A percentile compares a stretch with the other conserved stretches of the same genome.
These are phyloP conservation scores for Diarsia rubi DNA, from an alignment of 2,888 invertebrate species.

Conservation along the genomic window DNA sequence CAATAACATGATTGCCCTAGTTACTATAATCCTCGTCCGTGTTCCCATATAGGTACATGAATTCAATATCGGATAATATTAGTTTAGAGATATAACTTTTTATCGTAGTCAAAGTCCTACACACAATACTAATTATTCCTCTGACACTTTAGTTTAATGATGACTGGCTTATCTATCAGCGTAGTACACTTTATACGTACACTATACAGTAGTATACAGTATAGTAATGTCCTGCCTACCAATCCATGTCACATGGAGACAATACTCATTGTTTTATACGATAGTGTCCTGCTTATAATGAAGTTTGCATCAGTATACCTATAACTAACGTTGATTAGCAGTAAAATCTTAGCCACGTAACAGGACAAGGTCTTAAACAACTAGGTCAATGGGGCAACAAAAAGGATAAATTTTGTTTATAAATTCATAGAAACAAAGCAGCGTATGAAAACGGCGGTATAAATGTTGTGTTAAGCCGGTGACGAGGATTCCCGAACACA, in stretches of 20 bases:
- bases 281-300: conserved; percentile 1
- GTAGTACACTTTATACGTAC: neutral
- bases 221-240: neutral
- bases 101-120: conserved; percentile 10
- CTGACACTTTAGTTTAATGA: neutral
- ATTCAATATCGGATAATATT: too few species aligned
- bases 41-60: conserved; percentile 1
- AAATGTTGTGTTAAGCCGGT: conserved; percentile 58
- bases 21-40: conserved; percentile 11
- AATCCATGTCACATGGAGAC: conserved; percentile 15
- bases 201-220: neutral
- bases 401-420: conserved; percentile 35
- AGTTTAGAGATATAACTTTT: neutral
- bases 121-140: neutral
- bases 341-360: conserved; percentile 19
- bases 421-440: conserved; percentile 27
- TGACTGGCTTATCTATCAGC: conserved; percentile 11
- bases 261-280: conserved; percentile 16
- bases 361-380: conserved; percentile 31
- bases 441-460: conserved; percentile 34
- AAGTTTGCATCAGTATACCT: neutral
- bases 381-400: conserved; percentile 41
- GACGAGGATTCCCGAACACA: conserved; percentile 51
- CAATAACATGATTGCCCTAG: conserved; percentile 19
- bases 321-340: neutral